phyloP scores from a whole-genome alignment of 2,797 vertebrate species.

The Limnodromus scolopaceus region DNA sequence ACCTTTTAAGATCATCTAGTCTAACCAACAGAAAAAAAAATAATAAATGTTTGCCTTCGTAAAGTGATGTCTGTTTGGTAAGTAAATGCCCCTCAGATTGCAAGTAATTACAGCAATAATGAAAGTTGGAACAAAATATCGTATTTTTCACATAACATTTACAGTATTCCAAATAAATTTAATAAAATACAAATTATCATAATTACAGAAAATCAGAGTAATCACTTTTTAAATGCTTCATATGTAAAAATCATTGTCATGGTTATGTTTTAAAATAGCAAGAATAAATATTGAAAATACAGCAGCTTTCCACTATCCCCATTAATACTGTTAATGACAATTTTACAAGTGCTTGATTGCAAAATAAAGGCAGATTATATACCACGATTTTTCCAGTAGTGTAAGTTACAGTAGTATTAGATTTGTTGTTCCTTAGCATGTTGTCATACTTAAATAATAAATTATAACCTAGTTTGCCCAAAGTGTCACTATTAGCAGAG shows the following conservation, averaged over 20 bases:
- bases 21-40: too few species aligned
- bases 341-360: neutral
- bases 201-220: constrained; percentile 6
- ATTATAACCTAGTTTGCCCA: neutral
- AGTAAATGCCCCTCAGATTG: neutral
- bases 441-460: neutral
- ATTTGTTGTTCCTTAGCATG: neutral
- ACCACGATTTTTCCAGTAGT: neutral
- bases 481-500: neutral
- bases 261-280: constrained; percentile 1
- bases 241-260: neutral
- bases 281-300: neutral
- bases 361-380: constrained; percentile 44
- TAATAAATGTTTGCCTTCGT: neutral
- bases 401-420: constrained; percentile 6
- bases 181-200: neutral
- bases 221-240: neutral
- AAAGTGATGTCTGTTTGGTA: neutral
- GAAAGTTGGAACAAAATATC: neutral
- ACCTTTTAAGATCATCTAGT: too few species aligned
- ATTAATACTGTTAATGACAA: constrained; percentile 8
- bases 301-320: neutral
- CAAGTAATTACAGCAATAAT: constrained; percentile 18
- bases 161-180: constrained; percentile 2
- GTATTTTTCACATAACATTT: neutral